Percentiles rank a stretch among this genome's conserved stretches.
These are phyloP conservation scores for Dromius quadrimaculatus DNA, from an alignment of 2,888 invertebrate species.

Conservation along the genomic window DNA sequence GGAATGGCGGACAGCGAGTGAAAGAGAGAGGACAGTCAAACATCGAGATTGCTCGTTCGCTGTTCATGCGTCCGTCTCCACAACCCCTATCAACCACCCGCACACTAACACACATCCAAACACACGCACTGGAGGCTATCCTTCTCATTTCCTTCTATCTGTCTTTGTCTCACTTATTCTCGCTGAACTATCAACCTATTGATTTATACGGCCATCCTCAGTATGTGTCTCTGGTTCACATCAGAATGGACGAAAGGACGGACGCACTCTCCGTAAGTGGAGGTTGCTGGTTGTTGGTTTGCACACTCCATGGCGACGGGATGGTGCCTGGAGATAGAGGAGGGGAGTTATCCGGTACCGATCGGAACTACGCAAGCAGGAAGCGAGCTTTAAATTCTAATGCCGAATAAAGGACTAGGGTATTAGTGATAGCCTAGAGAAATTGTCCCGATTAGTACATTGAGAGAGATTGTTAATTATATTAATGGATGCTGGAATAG, in stretches of 20 bases:
- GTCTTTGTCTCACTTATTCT: conserved; percentile 27
- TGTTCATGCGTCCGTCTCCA: conserved; percentile 47
- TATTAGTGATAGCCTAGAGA: not conserved
- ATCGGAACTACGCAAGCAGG: not conserved
- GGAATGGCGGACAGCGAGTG: conserved; percentile 48
- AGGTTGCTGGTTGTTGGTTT: conserved; percentile 1
- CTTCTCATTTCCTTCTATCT: not conserved
- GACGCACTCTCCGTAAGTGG: conserved; percentile 39
- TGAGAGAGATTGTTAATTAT: not conserved
- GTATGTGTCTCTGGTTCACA: conserved; percentile 41
- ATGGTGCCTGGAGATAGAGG: not conserved
- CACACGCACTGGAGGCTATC: conserved; percentile 22
- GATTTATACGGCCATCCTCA: conserved; percentile 47
- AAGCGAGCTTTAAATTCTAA: conserved; percentile 11
- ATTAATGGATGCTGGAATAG: not conserved
- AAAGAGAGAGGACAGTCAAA: conserved; percentile 60
- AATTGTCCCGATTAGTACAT: not conserved
- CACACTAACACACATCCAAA: conserved; percentile 30
- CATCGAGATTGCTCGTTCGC: conserved; percentile 62
- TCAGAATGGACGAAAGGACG: conserved; percentile 27
- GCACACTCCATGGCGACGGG: conserved; percentile 9
- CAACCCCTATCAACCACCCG: conserved; percentile 35
- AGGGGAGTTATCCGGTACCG: not conserved
- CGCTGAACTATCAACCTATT: conserved; percentile 45
- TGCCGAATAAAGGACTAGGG: not conserved